These are phyloP conservation scores for Heliconius congener DNA, from an alignment of 1,140 invertebrate genomes.

Conservation along the genomic window DNA sequence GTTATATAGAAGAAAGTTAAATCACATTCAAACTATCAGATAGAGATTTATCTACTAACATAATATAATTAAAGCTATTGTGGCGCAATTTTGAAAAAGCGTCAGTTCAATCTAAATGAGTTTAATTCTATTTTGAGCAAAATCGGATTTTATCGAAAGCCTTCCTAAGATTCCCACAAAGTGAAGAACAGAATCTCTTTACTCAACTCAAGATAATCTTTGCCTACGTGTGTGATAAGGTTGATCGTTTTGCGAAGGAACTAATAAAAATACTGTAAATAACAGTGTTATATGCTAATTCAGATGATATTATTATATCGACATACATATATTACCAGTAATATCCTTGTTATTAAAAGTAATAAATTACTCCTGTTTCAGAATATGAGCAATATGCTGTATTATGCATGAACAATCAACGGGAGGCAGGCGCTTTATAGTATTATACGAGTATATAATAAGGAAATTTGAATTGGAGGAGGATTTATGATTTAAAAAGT, in stretches of 20 bases:
- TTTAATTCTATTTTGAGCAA: no score
- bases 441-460: neutral
- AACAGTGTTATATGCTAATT: neutral
- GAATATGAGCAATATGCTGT: neutral
- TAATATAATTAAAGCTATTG: no score
- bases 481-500: neutral
- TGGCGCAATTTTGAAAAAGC: no score
- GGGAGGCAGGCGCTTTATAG: neutral
- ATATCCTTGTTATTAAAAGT: conserved; percentile 3
- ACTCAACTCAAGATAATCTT: no score
- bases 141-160: no score
- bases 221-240: no score
- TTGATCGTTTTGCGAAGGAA: neutral
- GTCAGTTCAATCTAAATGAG: no score
- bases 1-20: no score
- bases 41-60: no score
- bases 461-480: neutral
- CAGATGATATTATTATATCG: neutral
- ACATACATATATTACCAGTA: neutral
- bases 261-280: neutral
- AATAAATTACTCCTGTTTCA: conserved; percentile 8
- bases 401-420: conserved; percentile 14
- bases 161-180: no score
- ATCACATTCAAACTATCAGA: no score
- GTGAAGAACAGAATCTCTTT: no score